Conservation (phyloP, 2,113 vertebrate species). For the Bolborhynchus lineola region DNA sequence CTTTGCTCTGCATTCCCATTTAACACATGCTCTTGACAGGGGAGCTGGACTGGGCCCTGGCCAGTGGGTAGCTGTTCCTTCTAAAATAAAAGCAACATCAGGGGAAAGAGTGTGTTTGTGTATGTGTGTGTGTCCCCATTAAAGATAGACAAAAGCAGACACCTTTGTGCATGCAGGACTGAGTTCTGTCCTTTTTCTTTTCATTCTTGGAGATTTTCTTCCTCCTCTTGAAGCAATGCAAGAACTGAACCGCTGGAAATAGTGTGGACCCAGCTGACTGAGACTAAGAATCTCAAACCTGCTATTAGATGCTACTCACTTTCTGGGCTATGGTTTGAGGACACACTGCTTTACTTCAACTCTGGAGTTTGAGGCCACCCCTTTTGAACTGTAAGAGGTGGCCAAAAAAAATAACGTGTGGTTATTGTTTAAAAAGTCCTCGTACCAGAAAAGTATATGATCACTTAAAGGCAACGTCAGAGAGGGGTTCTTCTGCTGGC, state of each 20-base stretch:
- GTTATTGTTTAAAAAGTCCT: slow-evolving; percentile 38
- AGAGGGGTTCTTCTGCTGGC: slow-evolving; percentile 31
- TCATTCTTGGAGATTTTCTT: background rate
- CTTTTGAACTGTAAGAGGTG: background rate
- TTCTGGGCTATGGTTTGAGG: slow-evolving; percentile 16
- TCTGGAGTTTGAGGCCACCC: background rate
- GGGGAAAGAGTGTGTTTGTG: background rate
- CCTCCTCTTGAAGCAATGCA: background rate
- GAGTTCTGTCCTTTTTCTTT: background rate
- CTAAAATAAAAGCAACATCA: background rate
- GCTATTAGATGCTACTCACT: slow-evolving; percentile 52
- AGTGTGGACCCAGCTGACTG: background rate
- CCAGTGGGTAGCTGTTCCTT: accelerated
- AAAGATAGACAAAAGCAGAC: background rate
- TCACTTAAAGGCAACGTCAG: slow-evolving; percentile 34
- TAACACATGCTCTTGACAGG: background rate
- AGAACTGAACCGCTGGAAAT: slow-evolving; percentile 5
- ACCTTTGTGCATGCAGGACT: background rate
- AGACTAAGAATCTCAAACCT: slow-evolving; percentile 37
- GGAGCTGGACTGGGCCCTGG: background rate
- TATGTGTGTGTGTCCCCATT: too few relatives aligned
- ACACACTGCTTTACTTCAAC: background rate
- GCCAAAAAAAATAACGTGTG: slow-evolving; percentile 49
- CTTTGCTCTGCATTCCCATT: background rate
- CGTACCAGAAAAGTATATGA: slow-evolving; percentile 5